phyloP scores from a whole-genome alignment of 2,113 vertebrate species.

The Camelus dromedarius region DNA sequence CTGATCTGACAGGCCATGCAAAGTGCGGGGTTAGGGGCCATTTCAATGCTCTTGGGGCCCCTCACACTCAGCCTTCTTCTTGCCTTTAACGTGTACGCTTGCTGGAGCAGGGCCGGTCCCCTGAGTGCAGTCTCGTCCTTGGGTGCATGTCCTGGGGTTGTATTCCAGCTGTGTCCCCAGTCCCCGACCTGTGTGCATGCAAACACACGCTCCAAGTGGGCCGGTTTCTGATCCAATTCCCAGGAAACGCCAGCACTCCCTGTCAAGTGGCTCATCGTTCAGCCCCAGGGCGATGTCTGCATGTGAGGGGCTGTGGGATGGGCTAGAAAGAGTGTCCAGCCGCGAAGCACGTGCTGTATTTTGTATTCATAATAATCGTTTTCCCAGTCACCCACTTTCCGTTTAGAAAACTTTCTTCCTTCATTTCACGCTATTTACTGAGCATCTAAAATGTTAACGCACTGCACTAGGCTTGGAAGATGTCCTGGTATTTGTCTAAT shows the following conservation, averaged over 20 bases:
- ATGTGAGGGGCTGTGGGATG: neutral
- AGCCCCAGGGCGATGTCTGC: too few relatives aligned
- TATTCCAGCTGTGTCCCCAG: neutral
- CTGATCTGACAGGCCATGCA: constrained; percentile 36
- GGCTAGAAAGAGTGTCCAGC: neutral
- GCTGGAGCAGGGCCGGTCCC: constrained; percentile 53
- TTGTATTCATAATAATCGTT: neutral
- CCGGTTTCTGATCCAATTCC: constrained; percentile 37
- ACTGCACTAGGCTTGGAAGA: neutral
- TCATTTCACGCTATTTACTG: neutral
- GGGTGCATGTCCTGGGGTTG: constrained; percentile 51
- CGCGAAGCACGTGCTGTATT: neutral
- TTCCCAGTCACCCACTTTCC: neutral
- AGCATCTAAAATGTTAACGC: neutral
- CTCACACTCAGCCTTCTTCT: neutral
- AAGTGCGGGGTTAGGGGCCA: neutral
- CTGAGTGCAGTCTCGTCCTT: neutral
- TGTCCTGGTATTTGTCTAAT: neutral
- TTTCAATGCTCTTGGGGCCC: neutral
- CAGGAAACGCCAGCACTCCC: neutral
- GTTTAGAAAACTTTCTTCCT: neutral
- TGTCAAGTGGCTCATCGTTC: neutral
- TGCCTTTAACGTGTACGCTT: neutral
- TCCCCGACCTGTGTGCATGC: fast-evolving
- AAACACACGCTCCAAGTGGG: neutral